These are phyloP conservation scores for Rhyzopertha dominica DNA, from an alignment of 1,140 invertebrate species.

Conservation along the genomic window DNA sequence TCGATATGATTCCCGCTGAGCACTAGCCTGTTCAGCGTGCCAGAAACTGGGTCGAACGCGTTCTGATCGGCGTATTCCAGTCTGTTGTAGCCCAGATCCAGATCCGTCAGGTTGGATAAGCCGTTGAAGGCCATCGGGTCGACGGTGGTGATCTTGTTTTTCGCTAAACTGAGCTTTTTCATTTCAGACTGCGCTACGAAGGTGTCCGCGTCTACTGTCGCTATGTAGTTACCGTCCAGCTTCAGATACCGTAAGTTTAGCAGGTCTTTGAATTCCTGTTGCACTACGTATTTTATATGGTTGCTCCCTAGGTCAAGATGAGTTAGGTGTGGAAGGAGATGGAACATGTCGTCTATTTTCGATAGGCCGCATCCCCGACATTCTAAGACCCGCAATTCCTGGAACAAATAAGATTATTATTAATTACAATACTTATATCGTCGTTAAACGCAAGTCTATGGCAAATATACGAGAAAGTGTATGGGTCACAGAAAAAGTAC, in stretches of 20 bases:
- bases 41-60: constrained; percentile 53
- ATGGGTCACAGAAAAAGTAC: too few species aligned
- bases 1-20: constrained; percentile 61
- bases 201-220: constrained; percentile 60
- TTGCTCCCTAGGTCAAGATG: constrained; percentile 73
- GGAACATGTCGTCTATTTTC: constrained; percentile 67
- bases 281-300: constrained; percentile 62
- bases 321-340: constrained; percentile 58
- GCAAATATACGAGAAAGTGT: too few species aligned
- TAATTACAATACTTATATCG: too few species aligned
- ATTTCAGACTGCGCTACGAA: constrained; percentile 58
- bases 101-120: constrained; percentile 55
- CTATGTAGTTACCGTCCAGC: constrained; percentile 70
- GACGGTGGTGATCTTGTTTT: constrained; percentile 64
- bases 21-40: constrained; percentile 56
- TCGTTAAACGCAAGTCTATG: too few species aligned
- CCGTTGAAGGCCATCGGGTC: constrained; percentile 61
- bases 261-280: constrained; percentile 64
- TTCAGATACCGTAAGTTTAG: constrained; percentile 60
- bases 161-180: constrained; percentile 54
- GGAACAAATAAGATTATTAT: constrained; percentile 42
- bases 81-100: constrained; percentile 70
- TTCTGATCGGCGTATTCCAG: constrained; percentile 57
- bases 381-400: constrained; percentile 61
- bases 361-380: constrained; percentile 64